Percentiles rank a stretch among this genome's conserved stretches.
Evolutionary conservation across 2,888 invertebrate species (phyloP).

Genomic region (Heliconius ethilla): DNA sequence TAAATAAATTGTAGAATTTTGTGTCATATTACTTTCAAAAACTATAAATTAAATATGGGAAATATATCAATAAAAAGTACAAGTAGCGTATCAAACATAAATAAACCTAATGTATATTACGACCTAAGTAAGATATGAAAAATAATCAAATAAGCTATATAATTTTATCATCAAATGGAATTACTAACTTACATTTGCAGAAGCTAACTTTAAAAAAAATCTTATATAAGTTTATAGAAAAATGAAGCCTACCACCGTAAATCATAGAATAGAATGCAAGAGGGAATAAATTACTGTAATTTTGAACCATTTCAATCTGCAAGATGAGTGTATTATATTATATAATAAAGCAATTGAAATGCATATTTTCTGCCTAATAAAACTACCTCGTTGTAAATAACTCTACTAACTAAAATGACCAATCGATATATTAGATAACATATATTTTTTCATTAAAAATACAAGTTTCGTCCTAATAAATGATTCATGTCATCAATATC

Average conservation of each 20-base stretch:
- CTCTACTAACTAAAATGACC: not conserved
- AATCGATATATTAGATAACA: not conserved
- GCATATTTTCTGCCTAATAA: conserved; percentile 19
- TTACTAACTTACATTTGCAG: not conserved
- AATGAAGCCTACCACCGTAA: conserved; percentile 3
- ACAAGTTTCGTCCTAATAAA: no score
- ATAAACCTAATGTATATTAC: conserved; percentile 1
- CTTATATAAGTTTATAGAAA: not conserved
- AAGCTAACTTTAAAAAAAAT: not conserved
- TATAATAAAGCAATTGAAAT: conserved; percentile 29
- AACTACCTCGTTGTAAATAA: not conserved
- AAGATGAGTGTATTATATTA: conserved; percentile 1
- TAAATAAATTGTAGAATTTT: not conserved
- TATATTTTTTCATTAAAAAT: no score
- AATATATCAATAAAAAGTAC: not conserved
- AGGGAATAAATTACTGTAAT: conserved; percentile 29
- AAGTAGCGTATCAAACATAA: not conserved
- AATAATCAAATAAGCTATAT: conserved; percentile 25
- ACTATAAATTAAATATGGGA: no score
- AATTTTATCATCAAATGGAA: conserved; percentile 27
- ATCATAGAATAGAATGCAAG: conserved; percentile 14
- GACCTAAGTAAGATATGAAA: conserved; percentile 20
- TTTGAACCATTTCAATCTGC: conserved; percentile 22
- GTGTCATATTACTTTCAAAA: not conserved
- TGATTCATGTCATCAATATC: no score